Base-by-base conservation (phyloP, 2,113 vertebrate genomes). In the Lasiurus borealis region DNA sequence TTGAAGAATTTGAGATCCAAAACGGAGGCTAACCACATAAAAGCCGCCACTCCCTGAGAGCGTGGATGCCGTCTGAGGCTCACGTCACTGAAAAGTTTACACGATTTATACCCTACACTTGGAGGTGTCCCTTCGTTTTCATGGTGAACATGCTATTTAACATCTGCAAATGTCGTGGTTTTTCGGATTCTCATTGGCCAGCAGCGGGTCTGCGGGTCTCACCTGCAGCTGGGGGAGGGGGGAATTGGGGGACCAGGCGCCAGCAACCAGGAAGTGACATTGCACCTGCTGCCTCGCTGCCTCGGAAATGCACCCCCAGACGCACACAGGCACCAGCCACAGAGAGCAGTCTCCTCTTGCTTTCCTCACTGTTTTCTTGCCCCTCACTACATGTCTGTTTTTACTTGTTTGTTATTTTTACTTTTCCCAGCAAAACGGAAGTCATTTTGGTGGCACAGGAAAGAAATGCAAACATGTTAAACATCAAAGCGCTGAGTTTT, bases 181-280 rank as follows among this genome's bases (percentile, higher is more conserved):
- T 48, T 88, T 88, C 3, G 14, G 82, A 77, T 54, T 44, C 82
- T 88, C 25, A 7, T n/a, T 80, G 72, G 46, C 64, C 13, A 21
- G 48, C 27, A 44, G 31, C 36, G 59, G 44, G 23, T 15, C 29
- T 6, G 46, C 50, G 40, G 14, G 5, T 8, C 36, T 57, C n/a
- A 90, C 93, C 96, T 76, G 81, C 31, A 9, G 8, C 19, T 4
- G 3, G 44, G 11, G 34, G 34, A 21, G 52, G 52, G 16, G 52
- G 16, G 16, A 15, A 16, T 4, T 14, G 50, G 46, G 46, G 50
- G 12, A 50, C 31, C 27, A 36, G 78, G 44, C 91, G 4, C 36
- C 64, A 16, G 76, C 80, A 68, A 18, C 40, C 85, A 94, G 95
- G 96, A 96, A 96, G 95, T 83, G 94, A 97, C 96, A 96, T 80